phyloP scores from a whole-genome alignment of 2,888 invertebrate species.

The Rhabditoides inermis region DNA sequence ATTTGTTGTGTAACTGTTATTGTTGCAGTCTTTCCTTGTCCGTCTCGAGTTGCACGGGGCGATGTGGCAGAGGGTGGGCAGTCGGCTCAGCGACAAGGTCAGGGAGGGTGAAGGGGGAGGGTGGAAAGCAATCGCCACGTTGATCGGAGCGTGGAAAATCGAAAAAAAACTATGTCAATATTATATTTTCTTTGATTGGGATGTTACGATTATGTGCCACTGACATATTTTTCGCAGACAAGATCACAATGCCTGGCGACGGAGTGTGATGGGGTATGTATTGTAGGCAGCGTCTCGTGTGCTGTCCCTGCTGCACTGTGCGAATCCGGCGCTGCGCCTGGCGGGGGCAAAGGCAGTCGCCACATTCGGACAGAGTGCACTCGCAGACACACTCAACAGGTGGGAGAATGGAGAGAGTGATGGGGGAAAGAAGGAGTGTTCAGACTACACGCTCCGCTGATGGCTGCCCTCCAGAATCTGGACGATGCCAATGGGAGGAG shows the following conservation, averaged over 20 bases:
- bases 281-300: not conserved
- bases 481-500: slow-evolving; percentile 14
- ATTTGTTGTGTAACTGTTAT: no score
- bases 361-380: slow-evolving; percentile 21
- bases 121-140: no score
- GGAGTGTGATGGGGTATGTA: not conserved
- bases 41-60: slow-evolving; percentile 30
- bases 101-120: no score
- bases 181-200: no score
- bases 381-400: slow-evolving; percentile 19
- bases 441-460: slow-evolving; percentile 14
- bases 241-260: no score
- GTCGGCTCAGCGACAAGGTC: slow-evolving; percentile 18
- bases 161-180: no score
- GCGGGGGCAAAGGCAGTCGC: slow-evolving; percentile 31
- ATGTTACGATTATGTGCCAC: no score
- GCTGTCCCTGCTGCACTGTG: slow-evolving; percentile 2
- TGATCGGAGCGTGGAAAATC: no score
- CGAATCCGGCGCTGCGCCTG: slow-evolving; percentile 14
- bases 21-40: slow-evolving; percentile 16
- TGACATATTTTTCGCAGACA: no score
- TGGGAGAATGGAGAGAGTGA: not conserved
- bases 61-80: slow-evolving; percentile 29
- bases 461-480: slow-evolving; percentile 15
- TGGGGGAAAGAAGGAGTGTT: not conserved